Evolutionary conservation across 2,113 vertebrate genomes (phyloP).

Genomic region (Lipophrys pholis): DNA sequence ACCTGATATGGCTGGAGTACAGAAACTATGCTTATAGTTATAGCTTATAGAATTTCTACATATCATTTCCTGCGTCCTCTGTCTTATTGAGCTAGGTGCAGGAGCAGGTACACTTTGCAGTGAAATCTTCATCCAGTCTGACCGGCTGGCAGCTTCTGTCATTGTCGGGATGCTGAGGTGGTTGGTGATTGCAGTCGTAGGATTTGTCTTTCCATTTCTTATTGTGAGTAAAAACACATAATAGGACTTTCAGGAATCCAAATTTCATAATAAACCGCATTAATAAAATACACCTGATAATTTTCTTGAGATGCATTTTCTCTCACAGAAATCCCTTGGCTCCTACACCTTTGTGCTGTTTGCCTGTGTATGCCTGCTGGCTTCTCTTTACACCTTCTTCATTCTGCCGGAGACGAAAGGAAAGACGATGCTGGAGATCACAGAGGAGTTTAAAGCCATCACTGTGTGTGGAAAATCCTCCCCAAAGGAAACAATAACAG

Average conservation of each 20-base stretch:
- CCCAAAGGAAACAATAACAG: constrained; percentile 3
- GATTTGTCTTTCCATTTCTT: constrained; percentile 77
- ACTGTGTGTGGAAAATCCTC: constrained; percentile 58
- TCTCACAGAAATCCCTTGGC: constrained; percentile 61
- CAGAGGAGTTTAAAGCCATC: constrained; percentile 75
- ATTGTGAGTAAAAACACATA: constrained; percentile 70
- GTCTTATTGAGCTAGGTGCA: constrained; percentile 55
- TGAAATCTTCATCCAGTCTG: constrained; percentile 76
- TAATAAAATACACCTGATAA: neutral
- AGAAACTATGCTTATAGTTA: too few species aligned
- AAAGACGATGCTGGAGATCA: constrained; percentile 80
- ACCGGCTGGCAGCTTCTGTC: constrained; percentile 70
- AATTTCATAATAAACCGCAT: neutral
- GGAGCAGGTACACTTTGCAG: neutral
- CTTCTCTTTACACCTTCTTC: constrained; percentile 68
- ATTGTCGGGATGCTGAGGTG: constrained; percentile 66
- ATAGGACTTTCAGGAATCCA: neutral
- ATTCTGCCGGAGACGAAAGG: constrained; percentile 82
- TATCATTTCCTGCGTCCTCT: neutral
- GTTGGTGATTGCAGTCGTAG: constrained; percentile 37
- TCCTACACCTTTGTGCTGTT: constrained; percentile 77
- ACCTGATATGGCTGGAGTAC: too few species aligned
- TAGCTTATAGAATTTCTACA: too few species aligned
- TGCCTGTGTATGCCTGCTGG: constrained; percentile 63
- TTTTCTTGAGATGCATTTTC: neutral